These are phyloP conservation scores for Clusia tigrina DNA, from an alignment of 2,888 invertebrate species.

Conservation along the genomic window DNA sequence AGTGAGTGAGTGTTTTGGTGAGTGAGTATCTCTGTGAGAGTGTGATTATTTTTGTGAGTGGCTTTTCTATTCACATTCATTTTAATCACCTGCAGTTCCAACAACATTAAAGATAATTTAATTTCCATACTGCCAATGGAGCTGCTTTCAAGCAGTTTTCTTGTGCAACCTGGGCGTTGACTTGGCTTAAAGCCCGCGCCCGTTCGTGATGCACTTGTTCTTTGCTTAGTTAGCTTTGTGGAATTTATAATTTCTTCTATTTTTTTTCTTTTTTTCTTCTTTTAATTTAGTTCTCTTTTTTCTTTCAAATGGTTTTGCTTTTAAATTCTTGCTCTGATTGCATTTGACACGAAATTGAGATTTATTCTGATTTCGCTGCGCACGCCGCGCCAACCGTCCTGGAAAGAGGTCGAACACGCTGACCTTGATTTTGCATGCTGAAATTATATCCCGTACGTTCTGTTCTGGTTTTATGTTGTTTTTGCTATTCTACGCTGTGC, in stretches of 20 bases:
- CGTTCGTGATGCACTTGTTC: conserved; percentile 16
- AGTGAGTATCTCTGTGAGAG: neutral
- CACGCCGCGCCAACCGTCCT: conserved; percentile 16
- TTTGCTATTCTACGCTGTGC: neutral
- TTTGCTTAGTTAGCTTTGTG: no score
- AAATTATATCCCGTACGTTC: conserved; percentile 21
- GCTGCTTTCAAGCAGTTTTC: no score
- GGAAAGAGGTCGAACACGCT: conserved; percentile 30
- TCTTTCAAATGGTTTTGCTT: neutral
- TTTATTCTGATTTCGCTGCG: conserved; percentile 22
- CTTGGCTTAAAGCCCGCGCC: neutral
- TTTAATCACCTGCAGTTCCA: no score
- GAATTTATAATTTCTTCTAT: conserved; percentile 9
- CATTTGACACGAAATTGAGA: conserved; percentile 30
- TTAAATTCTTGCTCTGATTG: conserved; percentile 24
- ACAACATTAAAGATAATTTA: no score
- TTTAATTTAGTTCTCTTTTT: neutral
- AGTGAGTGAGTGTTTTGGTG: no score
- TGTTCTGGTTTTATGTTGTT: neutral
- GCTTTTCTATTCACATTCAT: no score
- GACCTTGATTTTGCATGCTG: conserved; percentile 27
- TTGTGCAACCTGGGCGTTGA: no score
- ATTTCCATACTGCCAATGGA: no score
- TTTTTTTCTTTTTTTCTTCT: neutral
- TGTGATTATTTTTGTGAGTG: no score